Evolutionary conservation across 2,888 invertebrate genomes (phyloP), one percentile per base, ranked within the genome.

Genomic region (Himalopsyche kuldschensis): DNA sequence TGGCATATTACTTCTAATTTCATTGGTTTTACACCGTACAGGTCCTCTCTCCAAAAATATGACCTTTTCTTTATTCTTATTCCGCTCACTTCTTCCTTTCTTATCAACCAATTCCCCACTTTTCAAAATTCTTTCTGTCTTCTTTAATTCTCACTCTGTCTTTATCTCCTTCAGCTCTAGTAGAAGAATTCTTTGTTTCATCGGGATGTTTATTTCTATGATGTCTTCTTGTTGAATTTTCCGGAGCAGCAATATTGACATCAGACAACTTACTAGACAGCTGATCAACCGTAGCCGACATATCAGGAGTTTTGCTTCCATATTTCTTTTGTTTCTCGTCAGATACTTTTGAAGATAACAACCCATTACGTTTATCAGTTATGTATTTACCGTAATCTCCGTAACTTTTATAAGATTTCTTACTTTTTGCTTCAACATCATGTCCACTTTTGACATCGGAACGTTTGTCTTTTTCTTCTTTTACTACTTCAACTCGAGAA

Each of bases 1-100:
- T n/a, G 80, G 81, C 30, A 47, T 78, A 20, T 30, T 55, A 32
- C 20, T 79, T 31, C 75, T 82, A 17, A 82, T 55, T 1, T 35
- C 75, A 47, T 79, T 31, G 35, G 79, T 48, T 63, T 79, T 76
- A 63, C 69, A 81, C 63, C 80, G 55, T 2, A 82, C 55, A 6
- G 85, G 85, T 32, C 85, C 85, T 24, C 85, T 31, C 35, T 83
- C 83, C 31, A 85, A 41, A n/a, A 83, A 46, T 63, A 83, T 79
- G 20, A 46, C 32, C 75, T 76, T 48, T 75, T 79, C 11, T 81
- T 77, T 81, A 79, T 85, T 69, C 32, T 75, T 69, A 69, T 15
- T 69, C 27, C 69, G 24, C 1, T 69, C 69, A 69, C 30, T 78
- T 55, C 24, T 84, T 41, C 41, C 20, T 48, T n/a, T 32, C 17